Percentiles rank a stretch among this genome's conserved stretches.
These are phyloP conservation scores for Exocentrus adspersus DNA, from an alignment of 2,888 invertebrate species.

Conservation along the genomic window DNA sequence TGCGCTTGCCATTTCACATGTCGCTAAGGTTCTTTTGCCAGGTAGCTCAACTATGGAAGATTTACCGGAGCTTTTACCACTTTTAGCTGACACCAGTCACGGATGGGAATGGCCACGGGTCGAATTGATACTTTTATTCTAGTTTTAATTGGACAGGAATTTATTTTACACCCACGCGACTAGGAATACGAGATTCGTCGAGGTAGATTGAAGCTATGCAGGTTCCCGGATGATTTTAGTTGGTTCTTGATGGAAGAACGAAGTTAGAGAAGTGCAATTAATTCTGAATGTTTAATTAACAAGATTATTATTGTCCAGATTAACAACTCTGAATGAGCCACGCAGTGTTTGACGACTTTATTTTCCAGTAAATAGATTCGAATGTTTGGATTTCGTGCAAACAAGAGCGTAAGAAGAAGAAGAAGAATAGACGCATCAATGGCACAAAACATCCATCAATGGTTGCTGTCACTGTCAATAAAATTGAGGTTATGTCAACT, in stretches of 20 bases:
- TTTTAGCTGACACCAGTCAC: conserved; percentile 1
- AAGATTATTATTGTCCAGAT: conserved; percentile 36
- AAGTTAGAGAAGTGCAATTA: too few species aligned
- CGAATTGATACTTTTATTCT: neutral
- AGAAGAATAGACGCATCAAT: too few species aligned
- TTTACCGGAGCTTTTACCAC: conserved; percentile 8
- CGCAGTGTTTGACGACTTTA: conserved; percentile 15
- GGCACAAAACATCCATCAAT: too few species aligned
- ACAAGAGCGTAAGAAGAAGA: too few species aligned
- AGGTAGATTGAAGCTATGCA: too few species aligned
- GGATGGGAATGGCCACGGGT: neutral
- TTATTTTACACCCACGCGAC: too few species aligned
- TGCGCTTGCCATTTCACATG: conserved; percentile 46
- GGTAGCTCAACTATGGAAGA: conserved; percentile 41
- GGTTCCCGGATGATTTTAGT: too few species aligned
- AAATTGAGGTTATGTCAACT: too few species aligned
- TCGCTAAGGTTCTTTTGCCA: conserved; percentile 41
- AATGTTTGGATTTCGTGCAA: too few species aligned
- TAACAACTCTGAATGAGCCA: conserved; percentile 21
- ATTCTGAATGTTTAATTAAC: conserved; percentile 39
- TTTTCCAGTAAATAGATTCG: neutral
- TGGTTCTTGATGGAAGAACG: too few species aligned
- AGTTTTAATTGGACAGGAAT: neutral
- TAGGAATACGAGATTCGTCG: too few species aligned
- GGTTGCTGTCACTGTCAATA: too few species aligned